Evolutionary conservation across 2,113 vertebrate genomes (phyloP).

Genomic region (Tamias sibiricus): DNA sequence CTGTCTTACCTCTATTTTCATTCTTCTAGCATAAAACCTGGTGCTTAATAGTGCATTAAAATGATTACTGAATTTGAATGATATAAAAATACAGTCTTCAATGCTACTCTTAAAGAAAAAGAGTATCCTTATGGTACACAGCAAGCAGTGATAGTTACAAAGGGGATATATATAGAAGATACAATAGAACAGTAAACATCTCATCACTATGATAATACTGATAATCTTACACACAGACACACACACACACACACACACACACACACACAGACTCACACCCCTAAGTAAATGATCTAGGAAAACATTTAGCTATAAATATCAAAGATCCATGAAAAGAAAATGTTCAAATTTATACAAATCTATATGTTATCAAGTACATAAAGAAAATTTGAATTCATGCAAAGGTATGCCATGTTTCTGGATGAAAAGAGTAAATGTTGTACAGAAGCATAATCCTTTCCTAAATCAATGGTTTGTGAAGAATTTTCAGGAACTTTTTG

Average conservation of each 20-base stretch:
- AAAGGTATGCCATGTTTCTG: background rate
- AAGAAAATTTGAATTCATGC: background rate
- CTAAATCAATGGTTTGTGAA: background rate
- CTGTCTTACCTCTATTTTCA: background rate
- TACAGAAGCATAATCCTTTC: background rate
- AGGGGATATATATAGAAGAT: background rate
- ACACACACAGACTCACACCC: background rate
- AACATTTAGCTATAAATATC: background rate
- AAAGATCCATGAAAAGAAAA: background rate
- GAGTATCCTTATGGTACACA: background rate
- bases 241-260: background rate
- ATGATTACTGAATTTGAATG: background rate
- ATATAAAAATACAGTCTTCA: conserved; percentile 12
- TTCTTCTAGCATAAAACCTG: background rate
- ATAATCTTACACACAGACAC: background rate
- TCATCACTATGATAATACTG: background rate
- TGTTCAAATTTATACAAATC: background rate
- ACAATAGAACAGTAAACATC: background rate
- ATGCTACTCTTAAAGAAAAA: background rate
- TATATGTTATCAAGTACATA: background rate
- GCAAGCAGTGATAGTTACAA: background rate
- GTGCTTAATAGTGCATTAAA: background rate
- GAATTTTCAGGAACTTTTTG: background rate
- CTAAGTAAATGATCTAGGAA: background rate
- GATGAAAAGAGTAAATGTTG: background rate